Conservation (phyloP, 2,888 invertebrate genomes). For the Sepioteuthis lessoniana region DNA sequence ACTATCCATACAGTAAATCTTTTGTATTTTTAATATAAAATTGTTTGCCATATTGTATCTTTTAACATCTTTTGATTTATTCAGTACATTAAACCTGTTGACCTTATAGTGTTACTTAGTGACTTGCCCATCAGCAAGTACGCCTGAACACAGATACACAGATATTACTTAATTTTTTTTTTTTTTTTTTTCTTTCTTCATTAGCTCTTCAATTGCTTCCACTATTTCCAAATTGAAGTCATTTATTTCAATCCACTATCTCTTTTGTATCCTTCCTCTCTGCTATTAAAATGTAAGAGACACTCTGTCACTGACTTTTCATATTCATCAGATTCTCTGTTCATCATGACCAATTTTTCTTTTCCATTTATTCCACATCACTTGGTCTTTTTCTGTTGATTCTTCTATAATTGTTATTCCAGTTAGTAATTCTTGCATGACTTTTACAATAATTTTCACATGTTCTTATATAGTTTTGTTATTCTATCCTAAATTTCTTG, state of each 20-base stretch:
- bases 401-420: background rate
- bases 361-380: background rate
- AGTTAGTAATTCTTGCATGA: background rate
- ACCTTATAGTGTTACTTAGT: background rate
- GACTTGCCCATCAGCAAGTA: background rate
- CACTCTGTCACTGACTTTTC: background rate
- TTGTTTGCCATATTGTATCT: background rate
- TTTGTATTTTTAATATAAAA: background rate
- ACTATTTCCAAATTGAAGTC: background rate
- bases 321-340: background rate
- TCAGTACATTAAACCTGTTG: background rate
- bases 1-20: background rate
- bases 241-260: background rate
- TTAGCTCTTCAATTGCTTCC: background rate
- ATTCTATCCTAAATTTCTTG: background rate
- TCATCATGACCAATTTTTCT: background rate
- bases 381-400: too few relatives aligned
- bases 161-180: background rate
- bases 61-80: too few relatives aligned
- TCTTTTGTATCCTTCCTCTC: background rate
- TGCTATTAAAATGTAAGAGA: background rate
- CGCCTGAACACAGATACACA: background rate
- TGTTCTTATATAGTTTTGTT: background rate
- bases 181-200: background rate
- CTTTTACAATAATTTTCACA: background rate